Evolutionary conservation across 2,888 invertebrate genomes (phyloP), one percentile per base, ranked within the genome.

Genomic region (Hypselothyrea guttata): DNA sequence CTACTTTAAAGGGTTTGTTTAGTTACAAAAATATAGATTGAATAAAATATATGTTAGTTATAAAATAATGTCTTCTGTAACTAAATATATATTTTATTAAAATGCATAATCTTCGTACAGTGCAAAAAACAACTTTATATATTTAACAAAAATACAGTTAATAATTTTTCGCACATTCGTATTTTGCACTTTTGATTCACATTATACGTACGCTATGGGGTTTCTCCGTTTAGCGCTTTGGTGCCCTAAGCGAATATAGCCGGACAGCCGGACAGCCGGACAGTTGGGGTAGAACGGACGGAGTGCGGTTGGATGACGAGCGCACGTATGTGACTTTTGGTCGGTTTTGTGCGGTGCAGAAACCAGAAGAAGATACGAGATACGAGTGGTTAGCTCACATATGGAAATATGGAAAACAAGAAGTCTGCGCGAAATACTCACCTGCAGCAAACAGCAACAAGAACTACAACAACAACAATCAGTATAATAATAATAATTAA

Each of bases 301-400:
- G 68, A 47, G 42, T 48, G 53, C 22, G 42, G 46, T 37, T 51
- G 52, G 45, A 48, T 67, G 65, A 53, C 45, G 34, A 53, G 66
- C 15, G 31, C 45, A n/a, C 8, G 83, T 86, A 87, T 87, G 87
- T 87, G 87, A 87, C 87, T 85, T 87, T 86, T 76, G 52, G 58
- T 7, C 41, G 60, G 61, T 73, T 77, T 71, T 71, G 49, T 71
- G 49, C 46, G 53, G 46, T 27, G 34, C 41, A 75, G 62, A 81
- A 84, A 79, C 78, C 78, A 79, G 78, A 79, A 84, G 83, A 75
- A 84, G 79, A 84, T 84, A 84, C 54, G 51, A 82, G 62, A 72
- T 73, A 74, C 38, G 30, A 27, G 33, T 45, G 33, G 37, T 53
- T 55, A 75, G 75, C 84, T 82, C 83, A 78, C 78, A 84, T 78